Percentiles rank a stretch among this genome's conserved stretches.
phyloP scores from a whole-genome alignment of 1,140 invertebrate genomes.

The Tetragnatha versicolor region DNA sequence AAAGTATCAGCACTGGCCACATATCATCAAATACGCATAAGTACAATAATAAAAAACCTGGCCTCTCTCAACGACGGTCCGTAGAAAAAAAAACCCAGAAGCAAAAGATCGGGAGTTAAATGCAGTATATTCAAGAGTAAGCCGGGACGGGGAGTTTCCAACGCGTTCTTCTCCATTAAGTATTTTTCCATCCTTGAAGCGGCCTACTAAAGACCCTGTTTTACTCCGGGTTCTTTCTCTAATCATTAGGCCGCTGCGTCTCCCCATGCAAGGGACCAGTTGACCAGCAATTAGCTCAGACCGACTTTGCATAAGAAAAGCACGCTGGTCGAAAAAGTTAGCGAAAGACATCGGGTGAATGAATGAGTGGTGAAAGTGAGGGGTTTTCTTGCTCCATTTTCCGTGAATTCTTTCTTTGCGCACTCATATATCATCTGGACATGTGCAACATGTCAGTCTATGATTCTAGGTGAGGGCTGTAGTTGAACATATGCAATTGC shows the following conservation, averaged over 20 bases:
- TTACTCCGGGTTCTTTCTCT: neutral
- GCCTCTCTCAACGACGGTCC: neutral
- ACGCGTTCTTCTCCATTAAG: constrained; percentile 49
- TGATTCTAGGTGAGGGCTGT: no score
- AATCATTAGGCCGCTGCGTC: constrained; percentile 11
- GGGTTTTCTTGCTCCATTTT: no score
- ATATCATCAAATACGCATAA: constrained; percentile 49
- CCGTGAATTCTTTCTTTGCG: no score
- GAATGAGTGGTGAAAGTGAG: no score
- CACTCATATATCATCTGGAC: no score
- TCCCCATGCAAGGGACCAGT: neutral
- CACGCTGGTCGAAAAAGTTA: no score
- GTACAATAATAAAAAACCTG: constrained; percentile 3
- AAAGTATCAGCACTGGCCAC: constrained; percentile 12
- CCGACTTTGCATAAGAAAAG: no score
- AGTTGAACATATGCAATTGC: no score
- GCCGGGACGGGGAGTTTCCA: constrained; percentile 6
- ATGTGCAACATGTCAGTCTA: no score
- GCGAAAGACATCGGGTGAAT: no score
- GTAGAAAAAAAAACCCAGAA: neutral
- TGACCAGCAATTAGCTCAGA: no score
- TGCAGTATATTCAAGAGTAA: neutral
- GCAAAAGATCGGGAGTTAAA: constrained; percentile 12
- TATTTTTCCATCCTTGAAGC: constrained; percentile 48
- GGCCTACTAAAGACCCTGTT: constrained; percentile 22